A percentile compares a stretch with the other conserved stretches of the same genome.
Conservation (phyloP, 2,888 invertebrate species). For the Ectobius pallidus region DNA sequence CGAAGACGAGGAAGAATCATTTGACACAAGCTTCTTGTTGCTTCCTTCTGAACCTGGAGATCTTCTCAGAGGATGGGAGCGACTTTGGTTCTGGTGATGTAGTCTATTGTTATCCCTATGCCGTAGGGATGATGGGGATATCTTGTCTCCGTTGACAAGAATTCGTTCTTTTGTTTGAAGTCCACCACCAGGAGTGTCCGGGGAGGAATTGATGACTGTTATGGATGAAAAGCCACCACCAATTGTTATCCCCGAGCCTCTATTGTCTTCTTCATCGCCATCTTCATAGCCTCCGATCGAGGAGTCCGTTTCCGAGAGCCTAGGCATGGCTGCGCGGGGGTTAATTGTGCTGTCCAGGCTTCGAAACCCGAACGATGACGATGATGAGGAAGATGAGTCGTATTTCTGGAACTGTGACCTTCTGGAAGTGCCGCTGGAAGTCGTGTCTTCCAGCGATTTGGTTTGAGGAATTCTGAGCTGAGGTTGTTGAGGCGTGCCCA, state of each 20-base stretch:
- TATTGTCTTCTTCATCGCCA: constrained; percentile 58
- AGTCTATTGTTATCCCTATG: constrained; percentile 38
- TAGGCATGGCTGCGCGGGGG: constrained; percentile 58
- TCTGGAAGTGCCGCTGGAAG: constrained; percentile 57
- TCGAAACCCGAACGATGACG: constrained; percentile 66
- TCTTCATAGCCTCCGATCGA: constrained; percentile 63
- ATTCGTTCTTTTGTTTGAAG: constrained; percentile 35
- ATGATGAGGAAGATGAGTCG: constrained; percentile 55
- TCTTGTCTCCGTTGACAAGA: constrained; percentile 44
- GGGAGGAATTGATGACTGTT: constrained; percentile 36
- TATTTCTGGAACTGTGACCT: constrained; percentile 64
- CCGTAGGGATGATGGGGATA: constrained; percentile 47
- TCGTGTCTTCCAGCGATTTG: constrained; percentile 60
- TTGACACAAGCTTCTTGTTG: constrained; percentile 50
- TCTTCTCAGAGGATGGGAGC: constrained; percentile 43
- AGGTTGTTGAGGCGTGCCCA: constrained; percentile 45
- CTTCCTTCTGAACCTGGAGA: constrained; percentile 52
- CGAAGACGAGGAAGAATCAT: constrained; percentile 48
- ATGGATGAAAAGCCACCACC: constrained; percentile 39
- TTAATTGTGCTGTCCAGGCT: constrained; percentile 65
- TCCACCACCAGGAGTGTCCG: constrained; percentile 34
- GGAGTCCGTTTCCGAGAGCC: constrained; percentile 51
- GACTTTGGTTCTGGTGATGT: constrained; percentile 34
- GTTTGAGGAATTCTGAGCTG: constrained; percentile 57
- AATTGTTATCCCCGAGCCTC: constrained; percentile 46